Evolutionary conservation across 2,797 vertebrate species (phyloP).

Genomic region (Poeciliopsis paucimaculata): DNA sequence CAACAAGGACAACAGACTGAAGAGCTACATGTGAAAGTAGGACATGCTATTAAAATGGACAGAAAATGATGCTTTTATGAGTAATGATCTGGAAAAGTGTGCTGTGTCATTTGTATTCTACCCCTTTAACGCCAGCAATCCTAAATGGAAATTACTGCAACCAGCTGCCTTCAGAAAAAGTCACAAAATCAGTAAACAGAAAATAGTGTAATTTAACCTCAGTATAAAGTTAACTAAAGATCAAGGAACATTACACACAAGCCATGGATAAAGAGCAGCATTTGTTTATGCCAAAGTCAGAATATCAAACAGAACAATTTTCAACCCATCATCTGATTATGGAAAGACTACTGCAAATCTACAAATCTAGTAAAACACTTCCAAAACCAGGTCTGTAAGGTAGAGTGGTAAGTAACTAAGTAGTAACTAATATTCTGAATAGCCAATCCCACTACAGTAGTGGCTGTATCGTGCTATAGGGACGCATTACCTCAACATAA

Average conservation of each 20-base stretch:
- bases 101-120: neutral
- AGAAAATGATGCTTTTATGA: neutral
- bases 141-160: neutral
- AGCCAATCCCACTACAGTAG: no score
- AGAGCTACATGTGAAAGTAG: neutral
- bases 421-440: neutral
- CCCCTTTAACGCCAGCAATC: neutral
- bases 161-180: neutral
- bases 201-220: neutral
- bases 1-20: conserved; percentile 32
- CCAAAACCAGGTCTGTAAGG: neutral
- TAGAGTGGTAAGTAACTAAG: neutral
- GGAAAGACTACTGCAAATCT: neutral
- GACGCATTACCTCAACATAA: neutral
- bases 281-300: neutral
- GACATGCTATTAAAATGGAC: neutral
- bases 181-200: neutral
- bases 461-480: neutral
- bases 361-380: neutral
- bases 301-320: neutral
- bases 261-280: neutral
- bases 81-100: neutral
- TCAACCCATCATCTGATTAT: neutral
- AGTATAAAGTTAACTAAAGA: neutral
- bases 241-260: neutral